Evolutionary conservation across 2,113 vertebrate genomes (phyloP), one percentile per base, ranked within the genome.

Genomic region (Mus spicilegus): DNA sequence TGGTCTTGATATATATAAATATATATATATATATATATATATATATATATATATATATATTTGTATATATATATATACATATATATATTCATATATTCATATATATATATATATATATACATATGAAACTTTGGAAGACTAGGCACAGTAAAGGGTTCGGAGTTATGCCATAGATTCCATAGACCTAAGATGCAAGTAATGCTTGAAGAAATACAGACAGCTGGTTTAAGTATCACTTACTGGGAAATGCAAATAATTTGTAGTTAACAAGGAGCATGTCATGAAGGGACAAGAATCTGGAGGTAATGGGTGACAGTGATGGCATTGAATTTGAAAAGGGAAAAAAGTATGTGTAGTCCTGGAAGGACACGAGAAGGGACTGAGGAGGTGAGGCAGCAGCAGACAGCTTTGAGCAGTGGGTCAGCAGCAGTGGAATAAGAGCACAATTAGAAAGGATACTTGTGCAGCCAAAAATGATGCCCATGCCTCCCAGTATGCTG

Each of bases 391-490:
- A 70, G 24, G 7, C 0, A 28, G 22, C 63, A 36, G 16, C 13
- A 46, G 22, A 19, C 22, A 13, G 56, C 14, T 5, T 2, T n/a
- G 28, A 19, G 26, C 10, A 36, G 7, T 16, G 2, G 16, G 9
- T 49, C 42, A 63, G 6, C 33, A 46, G 61, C 9, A 6, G 4
- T 1, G 13, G 8, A 2, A 49, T 3, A 13, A 56, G 49, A 63
- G 14, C 8, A 9, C 14, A 69, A 7, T 4, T 33, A 22, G 17
- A 87, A 69, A 87, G 63, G 63, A 22, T 16, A 67, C 9, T 6
- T 2, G 2, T 46, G 16, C 7, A 80, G 33, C 1, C 2, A 69
- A 0, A 0, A 49, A 0, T 9, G n/a, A 19, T 0, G 3, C 4
- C 8, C 76, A 13, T 39, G 5, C 3, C 3, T 58, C 33, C 46